Evolutionary conservation across 2,113 vertebrate genomes (phyloP), one percentile per base, ranked within the genome.

Genomic region (Phyllopteryx taeniolatus): DNA sequence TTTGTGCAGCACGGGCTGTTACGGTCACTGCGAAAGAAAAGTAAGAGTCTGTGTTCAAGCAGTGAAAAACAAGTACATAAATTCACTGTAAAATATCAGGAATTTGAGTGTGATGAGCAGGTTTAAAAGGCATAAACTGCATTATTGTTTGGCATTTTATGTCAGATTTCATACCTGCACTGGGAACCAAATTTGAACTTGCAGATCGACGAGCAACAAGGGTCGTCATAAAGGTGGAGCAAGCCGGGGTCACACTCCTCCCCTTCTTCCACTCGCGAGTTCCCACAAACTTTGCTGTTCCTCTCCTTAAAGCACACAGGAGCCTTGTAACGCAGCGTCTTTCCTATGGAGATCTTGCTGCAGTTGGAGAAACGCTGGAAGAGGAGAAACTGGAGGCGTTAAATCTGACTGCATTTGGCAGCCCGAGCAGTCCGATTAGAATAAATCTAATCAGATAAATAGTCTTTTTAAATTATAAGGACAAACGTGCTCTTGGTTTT

Each of bases 241-340:
- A 99, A 93, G 54, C 98, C 98, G 0, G 98, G 96, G 77, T 99
- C 98, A 0, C 98, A 99, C 33, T 99, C 92, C 77, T 99, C 98
- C 0, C 94, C 97, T 12, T 95, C 93, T 43, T 99, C 98, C 83
- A 99, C 98, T 44, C 98, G 89, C 31, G 96, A 99, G 89, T 99
- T 99, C 10, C 98, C 98, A 51, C 98, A 99, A 49, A 99, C 95
- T 77, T 95, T 96, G 79, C 95, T 98, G 92, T 94, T 98, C 80
- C 95, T 95, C 80, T 95, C 94, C 66, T 94, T 94, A 84, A 99
- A 99, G 88, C 97, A 99, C 64, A 93, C 69, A 4, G 92, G 93
- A 53, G 97, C 94, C 85, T 98, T 98, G 78, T 87, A 88, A 74
- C 91, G 89, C 76, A 99, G 90, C 4, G 97, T 96, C 87, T 93